These are phyloP conservation scores for Platygyra sinensis DNA, from an alignment of 64 coral and sea anemone species.

Conservation along the genomic window DNA sequence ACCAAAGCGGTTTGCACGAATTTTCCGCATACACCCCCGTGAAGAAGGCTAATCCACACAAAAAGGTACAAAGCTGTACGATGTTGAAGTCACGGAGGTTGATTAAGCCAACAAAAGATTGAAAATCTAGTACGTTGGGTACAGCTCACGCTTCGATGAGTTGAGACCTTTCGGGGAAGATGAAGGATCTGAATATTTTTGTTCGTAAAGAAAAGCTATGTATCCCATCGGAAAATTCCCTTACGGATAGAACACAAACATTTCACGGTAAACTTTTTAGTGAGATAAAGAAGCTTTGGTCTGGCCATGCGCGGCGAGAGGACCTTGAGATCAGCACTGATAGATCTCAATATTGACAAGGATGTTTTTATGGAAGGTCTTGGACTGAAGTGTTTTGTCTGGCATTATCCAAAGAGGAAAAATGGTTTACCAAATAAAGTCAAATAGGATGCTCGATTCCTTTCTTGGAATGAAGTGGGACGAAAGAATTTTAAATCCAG, in stretches of 20 bases:
- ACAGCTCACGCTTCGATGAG: conserved; percentile 26
- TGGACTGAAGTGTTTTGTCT: neutral
- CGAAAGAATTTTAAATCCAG: conserved; percentile 29
- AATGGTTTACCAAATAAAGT: neutral
- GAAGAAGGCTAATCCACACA: neutral
- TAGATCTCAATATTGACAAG: conserved; percentile 40
- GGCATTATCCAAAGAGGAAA: neutral
- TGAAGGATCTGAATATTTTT: conserved; percentile 21
- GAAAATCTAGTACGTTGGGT: conserved; percentile 38
- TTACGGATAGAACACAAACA: conserved; percentile 31
- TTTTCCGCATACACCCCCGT: neutral
- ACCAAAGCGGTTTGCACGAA: conserved; percentile 10
- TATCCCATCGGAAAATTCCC: conserved; percentile 17
- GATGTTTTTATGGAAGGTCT: conserved; percentile 59
- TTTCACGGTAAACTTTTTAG: conserved; percentile 44
- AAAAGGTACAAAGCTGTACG: conserved; percentile 38
- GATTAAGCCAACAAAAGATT: neutral
- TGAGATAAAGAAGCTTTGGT: conserved; percentile 63
- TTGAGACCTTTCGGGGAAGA: neutral
- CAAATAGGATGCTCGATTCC: conserved; percentile 17
- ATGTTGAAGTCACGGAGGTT: too few relatives aligned
- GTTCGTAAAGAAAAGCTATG: conserved; percentile 29
- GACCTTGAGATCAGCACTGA: conserved; percentile 51
- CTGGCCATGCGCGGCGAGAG: conserved; percentile 48
- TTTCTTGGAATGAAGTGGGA: conserved; percentile 38